Percentiles rank a stretch among this genome's conserved stretches.
Conservation (phyloP, 1,140 invertebrate genomes). For the Caerostris extrusa region DNA sequence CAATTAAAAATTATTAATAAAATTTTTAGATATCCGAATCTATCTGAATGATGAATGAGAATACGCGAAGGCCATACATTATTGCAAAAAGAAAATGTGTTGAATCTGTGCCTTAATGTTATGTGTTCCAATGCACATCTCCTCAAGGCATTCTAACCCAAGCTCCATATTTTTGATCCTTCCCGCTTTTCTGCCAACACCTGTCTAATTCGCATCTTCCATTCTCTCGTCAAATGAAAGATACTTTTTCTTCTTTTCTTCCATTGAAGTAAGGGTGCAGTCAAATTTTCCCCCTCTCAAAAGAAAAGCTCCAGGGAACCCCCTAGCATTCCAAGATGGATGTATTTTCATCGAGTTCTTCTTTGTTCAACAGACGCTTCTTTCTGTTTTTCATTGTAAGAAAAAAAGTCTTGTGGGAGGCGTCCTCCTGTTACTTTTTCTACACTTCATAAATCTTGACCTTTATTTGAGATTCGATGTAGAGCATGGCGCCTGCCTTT, state of each 20-base stretch:
- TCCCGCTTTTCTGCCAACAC: conserved; percentile 32
- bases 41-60: too few relatives aligned
- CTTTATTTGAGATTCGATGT: background rate
- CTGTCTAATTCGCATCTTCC: conserved; percentile 47
- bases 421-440: conserved; percentile 56
- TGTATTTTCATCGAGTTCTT: conserved; percentile 55
- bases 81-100: too few relatives aligned
- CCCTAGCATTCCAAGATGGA: conserved; percentile 42
- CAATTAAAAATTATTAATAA: too few relatives aligned
- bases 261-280: background rate
- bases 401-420: conserved; percentile 52
- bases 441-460: conserved; percentile 57
- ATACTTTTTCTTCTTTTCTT: background rate
- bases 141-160: conserved; percentile 21
- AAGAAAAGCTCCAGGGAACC: conserved; percentile 51
- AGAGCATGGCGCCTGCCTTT: conserved; percentile 25
- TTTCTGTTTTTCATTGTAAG: conserved; percentile 23
- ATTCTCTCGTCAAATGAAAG: conserved; percentile 40
- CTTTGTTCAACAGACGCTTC: conserved; percentile 43
- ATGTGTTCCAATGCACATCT: background rate
- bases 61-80: too few relatives aligned
- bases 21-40: too few relatives aligned
- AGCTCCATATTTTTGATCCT: conserved; percentile 14
- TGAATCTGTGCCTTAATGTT: background rate
- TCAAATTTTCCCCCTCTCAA: conserved; percentile 19